Evolutionary conservation across 1,140 invertebrate genomes (phyloP).

Genomic region (Trachymyrmex septentrionalis): DNA sequence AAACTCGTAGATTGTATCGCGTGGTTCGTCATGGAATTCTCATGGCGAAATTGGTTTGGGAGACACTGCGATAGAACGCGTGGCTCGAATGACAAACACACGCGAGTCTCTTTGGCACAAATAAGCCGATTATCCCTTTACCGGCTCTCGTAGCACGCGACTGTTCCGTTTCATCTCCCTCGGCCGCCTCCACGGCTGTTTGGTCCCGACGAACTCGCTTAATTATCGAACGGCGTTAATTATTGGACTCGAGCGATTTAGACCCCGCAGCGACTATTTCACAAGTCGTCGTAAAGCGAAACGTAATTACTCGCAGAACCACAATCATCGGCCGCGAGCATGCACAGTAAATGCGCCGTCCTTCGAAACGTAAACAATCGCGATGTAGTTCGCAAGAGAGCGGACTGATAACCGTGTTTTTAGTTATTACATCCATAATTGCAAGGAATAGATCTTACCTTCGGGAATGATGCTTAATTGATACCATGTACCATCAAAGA

Average conservation of each 20-base stretch:
- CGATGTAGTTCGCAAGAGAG: conserved; percentile 10
- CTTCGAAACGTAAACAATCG: conserved; percentile 54
- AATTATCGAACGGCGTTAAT: conserved; percentile 63
- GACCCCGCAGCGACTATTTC: conserved; percentile 50
- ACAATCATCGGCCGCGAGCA: conserved; percentile 25
- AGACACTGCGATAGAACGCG: conserved; percentile 39
- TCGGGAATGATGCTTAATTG: background rate
- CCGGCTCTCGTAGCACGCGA: conserved; percentile 47
- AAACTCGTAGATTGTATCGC: background rate
- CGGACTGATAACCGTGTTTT: conserved; percentile 24
- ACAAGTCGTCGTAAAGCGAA: conserved; percentile 31
- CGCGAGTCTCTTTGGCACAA: conserved; percentile 45
- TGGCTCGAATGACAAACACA: conserved; percentile 61
- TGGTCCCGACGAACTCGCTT: conserved; percentile 29
- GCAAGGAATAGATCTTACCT: too few relatives aligned
- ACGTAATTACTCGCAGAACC: conserved; percentile 50
- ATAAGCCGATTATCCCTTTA: conserved; percentile 60
- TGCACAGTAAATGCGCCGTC: background rate
- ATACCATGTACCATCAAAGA: background rate
- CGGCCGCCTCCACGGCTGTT: background rate
- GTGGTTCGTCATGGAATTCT: background rate
- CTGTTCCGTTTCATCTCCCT: conserved; percentile 53
- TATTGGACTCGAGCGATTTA: conserved; percentile 56
- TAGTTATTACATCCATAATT: conserved; percentile 56
- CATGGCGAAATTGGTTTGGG: conserved; percentile 12